These are phyloP conservation scores for Hydrocynus forskahlii DNA, from an alignment of 2,797 vertebrate species.

Conservation along the genomic window DNA sequence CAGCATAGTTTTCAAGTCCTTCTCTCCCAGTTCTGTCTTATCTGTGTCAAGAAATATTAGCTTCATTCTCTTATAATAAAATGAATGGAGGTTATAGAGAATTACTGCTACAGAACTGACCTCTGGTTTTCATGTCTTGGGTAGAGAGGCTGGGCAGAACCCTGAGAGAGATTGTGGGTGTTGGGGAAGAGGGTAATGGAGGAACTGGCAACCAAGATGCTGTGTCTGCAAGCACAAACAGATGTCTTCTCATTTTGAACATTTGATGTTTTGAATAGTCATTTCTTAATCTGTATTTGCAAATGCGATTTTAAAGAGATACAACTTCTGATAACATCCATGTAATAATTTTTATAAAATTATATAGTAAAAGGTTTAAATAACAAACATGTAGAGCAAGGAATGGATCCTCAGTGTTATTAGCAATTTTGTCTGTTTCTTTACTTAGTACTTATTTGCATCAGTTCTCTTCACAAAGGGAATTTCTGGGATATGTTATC, in stretches of 20 bases:
- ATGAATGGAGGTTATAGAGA: not conserved
- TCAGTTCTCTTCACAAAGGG: too few species aligned
- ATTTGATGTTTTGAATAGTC: not conserved
- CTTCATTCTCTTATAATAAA: not conserved
- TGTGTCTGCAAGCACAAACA: conserved; percentile 66
- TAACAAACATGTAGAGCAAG: too few species aligned
- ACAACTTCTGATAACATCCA: too few species aligned
- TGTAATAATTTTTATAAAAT: too few species aligned
- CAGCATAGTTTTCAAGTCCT: conserved; percentile 88
- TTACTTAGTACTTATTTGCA: too few species aligned
- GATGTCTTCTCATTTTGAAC: not conserved
- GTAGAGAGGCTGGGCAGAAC: conserved; percentile 92
- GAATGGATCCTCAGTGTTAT: too few species aligned
- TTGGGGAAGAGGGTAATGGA: conserved; percentile 82
- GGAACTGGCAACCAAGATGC: conserved; percentile 75
- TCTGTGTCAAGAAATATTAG: conserved; percentile 71
- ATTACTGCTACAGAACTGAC: conserved; percentile 70
- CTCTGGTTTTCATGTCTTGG: conserved; percentile 93
- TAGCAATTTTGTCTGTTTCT: too few species aligned
- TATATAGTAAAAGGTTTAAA: too few species aligned
- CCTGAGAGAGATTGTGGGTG: conserved; percentile 84
- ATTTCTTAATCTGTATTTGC: too few species aligned
- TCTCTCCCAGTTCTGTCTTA: conserved; percentile 88
- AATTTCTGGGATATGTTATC: too few species aligned
- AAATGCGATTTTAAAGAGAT: too few species aligned